Evolutionary conservation across 2,797 vertebrate species (phyloP).

Genomic region (Lepus oiostolus): DNA sequence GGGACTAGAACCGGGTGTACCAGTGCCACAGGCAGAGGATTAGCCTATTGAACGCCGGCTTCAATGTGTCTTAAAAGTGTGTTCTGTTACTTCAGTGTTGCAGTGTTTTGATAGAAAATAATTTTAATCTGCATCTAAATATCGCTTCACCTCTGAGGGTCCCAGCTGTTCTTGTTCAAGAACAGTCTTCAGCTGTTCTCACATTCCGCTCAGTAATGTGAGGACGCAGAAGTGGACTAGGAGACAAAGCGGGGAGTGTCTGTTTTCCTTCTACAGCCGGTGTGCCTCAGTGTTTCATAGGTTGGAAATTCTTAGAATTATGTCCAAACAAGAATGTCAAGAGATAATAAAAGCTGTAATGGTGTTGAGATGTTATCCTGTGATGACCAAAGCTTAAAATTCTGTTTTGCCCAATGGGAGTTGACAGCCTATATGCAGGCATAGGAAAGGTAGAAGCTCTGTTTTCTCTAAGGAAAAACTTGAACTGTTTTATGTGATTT

Average conservation of each 20-base stretch:
- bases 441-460: neutral
- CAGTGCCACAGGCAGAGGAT: no score
- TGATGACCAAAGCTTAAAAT: slow-evolving; percentile 5
- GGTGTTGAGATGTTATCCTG: neutral
- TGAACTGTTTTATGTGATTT: slow-evolving; percentile 1
- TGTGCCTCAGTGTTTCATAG: neutral
- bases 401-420: neutral
- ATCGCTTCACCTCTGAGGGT: neutral
- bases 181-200: slow-evolving; percentile 3
- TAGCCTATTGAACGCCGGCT: no score
- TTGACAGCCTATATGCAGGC: neutral
- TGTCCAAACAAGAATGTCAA: neutral
- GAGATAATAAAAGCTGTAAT: neutral
- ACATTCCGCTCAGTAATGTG: neutral
- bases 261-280: neutral
- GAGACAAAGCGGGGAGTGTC: neutral
- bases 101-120: neutral
- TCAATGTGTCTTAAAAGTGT: neutral
- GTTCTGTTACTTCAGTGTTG: neutral
- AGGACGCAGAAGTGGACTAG: neutral
- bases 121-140: slow-evolving; percentile 44
- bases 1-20: no score
- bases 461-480: slow-evolving; percentile 1
- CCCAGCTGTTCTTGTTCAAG: slow-evolving; percentile 3
- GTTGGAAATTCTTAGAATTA: slow-evolving; percentile 21